These are phyloP conservation scores for Microchirus variegatus DNA, from an alignment of 2,797 vertebrate species.

Conservation along the genomic window DNA sequence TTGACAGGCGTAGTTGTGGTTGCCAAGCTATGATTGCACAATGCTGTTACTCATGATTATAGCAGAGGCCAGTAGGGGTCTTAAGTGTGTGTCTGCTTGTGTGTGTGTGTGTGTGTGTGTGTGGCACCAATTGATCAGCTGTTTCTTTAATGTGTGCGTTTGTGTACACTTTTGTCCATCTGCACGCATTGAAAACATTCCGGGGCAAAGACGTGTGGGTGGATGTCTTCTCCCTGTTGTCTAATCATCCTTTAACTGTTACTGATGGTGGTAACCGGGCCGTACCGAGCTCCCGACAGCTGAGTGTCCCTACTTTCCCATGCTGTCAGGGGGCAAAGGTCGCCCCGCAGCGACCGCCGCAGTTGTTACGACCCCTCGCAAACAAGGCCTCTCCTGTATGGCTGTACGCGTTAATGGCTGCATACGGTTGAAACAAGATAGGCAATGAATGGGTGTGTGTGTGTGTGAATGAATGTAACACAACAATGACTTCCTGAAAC, in stretches of 20 bases:
- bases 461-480: slow-evolving; percentile 25
- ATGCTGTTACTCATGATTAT: slow-evolving; percentile 15
- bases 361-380: slow-evolving; percentile 75
- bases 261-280: slow-evolving; percentile 35
- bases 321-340: slow-evolving; percentile 77
- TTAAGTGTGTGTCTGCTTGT: slow-evolving; percentile 23
- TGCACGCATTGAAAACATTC: slow-evolving; percentile 27
- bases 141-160: slow-evolving; percentile 9
- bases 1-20: not conserved
- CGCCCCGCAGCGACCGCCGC: slow-evolving; percentile 67
- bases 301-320: slow-evolving; percentile 82
- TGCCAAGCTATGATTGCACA: slow-evolving; percentile 6
- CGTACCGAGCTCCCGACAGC: slow-evolving; percentile 70
- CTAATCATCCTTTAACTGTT: slow-evolving; percentile 62
- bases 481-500: slow-evolving; percentile 33
- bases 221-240: slow-evolving; percentile 54
- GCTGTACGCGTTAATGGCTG: slow-evolving; percentile 38
- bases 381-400: slow-evolving; percentile 75
- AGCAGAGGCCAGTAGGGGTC: slow-evolving; percentile 16
- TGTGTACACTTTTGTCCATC: slow-evolving; percentile 25
- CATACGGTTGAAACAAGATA: slow-evolving; percentile 54
- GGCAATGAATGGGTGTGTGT: slow-evolving; percentile 14
- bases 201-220: slow-evolving; percentile 18
- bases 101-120: slow-evolving; percentile 15
- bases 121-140: slow-evolving; percentile 1